These are phyloP conservation scores for Drosophila ohnishii DNA, from an alignment of 1,140 invertebrate genomes.

Conservation along the genomic window DNA sequence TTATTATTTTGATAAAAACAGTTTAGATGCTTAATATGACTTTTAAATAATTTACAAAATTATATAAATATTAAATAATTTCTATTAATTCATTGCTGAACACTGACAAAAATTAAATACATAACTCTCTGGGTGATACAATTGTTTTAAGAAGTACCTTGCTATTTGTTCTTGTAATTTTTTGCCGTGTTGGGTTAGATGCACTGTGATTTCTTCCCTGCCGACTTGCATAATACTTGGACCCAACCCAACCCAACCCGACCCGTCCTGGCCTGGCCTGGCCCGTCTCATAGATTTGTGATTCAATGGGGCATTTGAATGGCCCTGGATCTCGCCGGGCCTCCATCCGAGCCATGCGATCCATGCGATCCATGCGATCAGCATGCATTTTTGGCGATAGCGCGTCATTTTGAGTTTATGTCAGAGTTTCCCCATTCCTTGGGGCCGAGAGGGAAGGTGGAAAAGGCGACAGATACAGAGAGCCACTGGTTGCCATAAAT, in stretches of 20 bases:
- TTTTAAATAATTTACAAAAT: no score
- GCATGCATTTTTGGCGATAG: constrained; percentile 79
- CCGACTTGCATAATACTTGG: constrained; percentile 64
- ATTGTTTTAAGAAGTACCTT: neutral
- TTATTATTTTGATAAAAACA: no score
- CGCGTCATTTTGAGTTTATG: constrained; percentile 77
- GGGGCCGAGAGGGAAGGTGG: neutral
- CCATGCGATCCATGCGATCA: constrained; percentile 49
- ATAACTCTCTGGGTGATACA: no score
- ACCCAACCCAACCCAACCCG: no score
- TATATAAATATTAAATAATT: no score
- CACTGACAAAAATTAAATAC: no score
- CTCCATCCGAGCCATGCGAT: constrained; percentile 12
- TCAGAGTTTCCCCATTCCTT: constrained; percentile 35
- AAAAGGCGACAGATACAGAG: constrained; percentile 36
- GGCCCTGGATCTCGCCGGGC: constrained; percentile 18
- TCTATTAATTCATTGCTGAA: no score
- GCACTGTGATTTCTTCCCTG: constrained; percentile 36
- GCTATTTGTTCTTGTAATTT: neutral
- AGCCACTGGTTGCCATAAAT: constrained; percentile 77
- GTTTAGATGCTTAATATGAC: no score
- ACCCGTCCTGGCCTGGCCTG: neutral
- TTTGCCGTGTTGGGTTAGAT: neutral
- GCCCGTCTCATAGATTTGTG: constrained; percentile 66
- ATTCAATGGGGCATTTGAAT: constrained; percentile 78